Evolutionary conservation across 2,888 invertebrate genomes (phyloP).

Genomic region (Archips crataeganus): DNA sequence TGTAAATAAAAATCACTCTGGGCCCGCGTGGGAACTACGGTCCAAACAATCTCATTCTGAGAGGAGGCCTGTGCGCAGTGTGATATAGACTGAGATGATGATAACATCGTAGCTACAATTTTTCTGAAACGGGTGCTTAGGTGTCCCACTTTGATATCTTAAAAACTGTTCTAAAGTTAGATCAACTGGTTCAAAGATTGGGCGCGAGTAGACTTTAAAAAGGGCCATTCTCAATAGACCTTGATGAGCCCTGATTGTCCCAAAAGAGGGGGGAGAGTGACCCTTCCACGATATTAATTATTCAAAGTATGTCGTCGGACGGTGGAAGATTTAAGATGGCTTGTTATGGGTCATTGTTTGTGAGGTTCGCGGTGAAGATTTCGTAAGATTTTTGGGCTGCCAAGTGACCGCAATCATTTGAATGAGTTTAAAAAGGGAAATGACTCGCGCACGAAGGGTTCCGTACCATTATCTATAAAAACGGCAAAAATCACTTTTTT

Average conservation of each 20-base stretch:
- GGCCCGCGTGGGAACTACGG: too few relatives aligned
- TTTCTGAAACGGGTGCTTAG: neutral
- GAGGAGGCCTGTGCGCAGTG: too few relatives aligned
- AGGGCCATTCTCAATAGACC: conserved; percentile 66
- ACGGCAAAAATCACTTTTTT: too few relatives aligned
- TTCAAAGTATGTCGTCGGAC: conserved; percentile 74
- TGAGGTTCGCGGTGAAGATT: conserved; percentile 45
- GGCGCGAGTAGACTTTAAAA: conserved; percentile 53
- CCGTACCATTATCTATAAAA: too few relatives aligned
- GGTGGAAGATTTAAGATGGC: conserved; percentile 56
- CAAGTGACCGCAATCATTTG: neutral
- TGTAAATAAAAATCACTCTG: too few relatives aligned
- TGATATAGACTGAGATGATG: too few relatives aligned
- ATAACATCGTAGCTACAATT: too few relatives aligned
- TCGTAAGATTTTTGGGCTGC: conserved; percentile 1
- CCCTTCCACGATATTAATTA: conserved; percentile 79
- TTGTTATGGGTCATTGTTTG: conserved; percentile 68
- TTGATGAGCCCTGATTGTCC: conserved; percentile 75
- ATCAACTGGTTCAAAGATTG: neutral
- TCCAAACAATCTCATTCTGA: too few relatives aligned
- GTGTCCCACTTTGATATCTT: neutral
- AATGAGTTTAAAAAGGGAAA: neutral
- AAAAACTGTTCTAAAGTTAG: neutral
- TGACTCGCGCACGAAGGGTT: too few relatives aligned
- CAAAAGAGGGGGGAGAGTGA: conserved; percentile 59